Evolutionary conservation across 2,797 vertebrate genomes (phyloP).

Genomic region (Gobionotothen gibberifrons): DNA sequence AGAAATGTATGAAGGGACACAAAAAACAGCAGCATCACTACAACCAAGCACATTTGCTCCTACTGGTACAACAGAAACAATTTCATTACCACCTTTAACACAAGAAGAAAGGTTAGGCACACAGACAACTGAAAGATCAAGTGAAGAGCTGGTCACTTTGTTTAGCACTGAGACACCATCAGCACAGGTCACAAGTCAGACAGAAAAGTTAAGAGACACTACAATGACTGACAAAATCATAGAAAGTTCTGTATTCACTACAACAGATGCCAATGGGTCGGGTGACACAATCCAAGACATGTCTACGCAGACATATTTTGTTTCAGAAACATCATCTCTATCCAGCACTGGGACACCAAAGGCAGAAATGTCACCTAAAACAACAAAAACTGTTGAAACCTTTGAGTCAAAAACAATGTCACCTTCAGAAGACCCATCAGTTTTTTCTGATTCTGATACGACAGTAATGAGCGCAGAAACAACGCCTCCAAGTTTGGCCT

Average conservation of each 20-base stretch:
- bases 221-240: not conserved
- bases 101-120: conserved; percentile 10
- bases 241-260: not conserved
- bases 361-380: not conserved
- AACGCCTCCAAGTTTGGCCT: not conserved
- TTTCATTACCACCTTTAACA: not conserved
- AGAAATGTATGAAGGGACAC: not conserved
- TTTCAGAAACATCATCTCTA: not conserved
- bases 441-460: too few species aligned
- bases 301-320: not conserved
- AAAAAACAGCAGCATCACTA: not conserved
- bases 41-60: not conserved
- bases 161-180: conserved; percentile 15
- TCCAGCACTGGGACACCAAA: not conserved
- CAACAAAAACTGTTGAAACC: not conserved
- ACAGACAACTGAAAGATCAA: not conserved
- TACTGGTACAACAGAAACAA: not conserved
- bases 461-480: not conserved
- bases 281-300: not conserved
- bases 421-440: too few species aligned
- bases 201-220: not conserved
- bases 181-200: not conserved
- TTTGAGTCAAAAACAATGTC: too few species aligned
- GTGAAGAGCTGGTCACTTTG: not conserved
- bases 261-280: not conserved